These are phyloP conservation scores for Trypoxylus dichotomus DNA, from an alignment of 1,140 invertebrate genomes.

Conservation along the genomic window DNA sequence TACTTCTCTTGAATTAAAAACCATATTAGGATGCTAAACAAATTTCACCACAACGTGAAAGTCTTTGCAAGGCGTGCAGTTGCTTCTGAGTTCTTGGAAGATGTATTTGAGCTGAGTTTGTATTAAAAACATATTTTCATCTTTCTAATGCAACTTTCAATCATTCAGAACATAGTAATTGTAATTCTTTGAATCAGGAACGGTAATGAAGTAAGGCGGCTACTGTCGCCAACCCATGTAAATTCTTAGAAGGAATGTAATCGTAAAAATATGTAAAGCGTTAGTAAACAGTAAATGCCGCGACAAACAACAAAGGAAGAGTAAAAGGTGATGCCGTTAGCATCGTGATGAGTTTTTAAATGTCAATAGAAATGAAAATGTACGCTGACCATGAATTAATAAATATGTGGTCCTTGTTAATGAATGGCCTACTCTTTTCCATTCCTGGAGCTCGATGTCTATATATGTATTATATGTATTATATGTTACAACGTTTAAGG, in stretches of 20 bases:
- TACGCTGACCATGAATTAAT: background rate
- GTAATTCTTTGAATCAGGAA: no score
- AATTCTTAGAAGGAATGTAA: background rate
- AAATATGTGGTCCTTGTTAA: constrained; percentile 19
- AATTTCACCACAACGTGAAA: no score
- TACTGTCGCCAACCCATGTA: background rate
- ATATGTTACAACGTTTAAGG: background rate
- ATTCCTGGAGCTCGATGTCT: background rate
- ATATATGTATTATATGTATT: background rate
- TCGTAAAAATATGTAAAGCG: constrained; percentile 11
- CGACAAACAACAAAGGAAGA: background rate
- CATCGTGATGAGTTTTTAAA: constrained; percentile 21
- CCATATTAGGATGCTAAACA: no score
- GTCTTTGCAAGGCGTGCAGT: no score
- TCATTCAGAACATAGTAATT: no score
- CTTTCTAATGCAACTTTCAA: no score
- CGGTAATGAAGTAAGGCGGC: background rate
- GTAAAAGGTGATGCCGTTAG: constrained; percentile 23
- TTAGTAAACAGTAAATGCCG: background rate
- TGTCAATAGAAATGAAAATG: constrained; percentile 10
- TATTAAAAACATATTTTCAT: no score
- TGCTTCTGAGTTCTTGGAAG: no score
- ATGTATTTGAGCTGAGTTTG: no score
- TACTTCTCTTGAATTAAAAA: no score
- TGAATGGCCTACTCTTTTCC: background rate